Conservation (phyloP, 2,113 vertebrate species). For the Heterotilapia buettikoferi region DNA sequence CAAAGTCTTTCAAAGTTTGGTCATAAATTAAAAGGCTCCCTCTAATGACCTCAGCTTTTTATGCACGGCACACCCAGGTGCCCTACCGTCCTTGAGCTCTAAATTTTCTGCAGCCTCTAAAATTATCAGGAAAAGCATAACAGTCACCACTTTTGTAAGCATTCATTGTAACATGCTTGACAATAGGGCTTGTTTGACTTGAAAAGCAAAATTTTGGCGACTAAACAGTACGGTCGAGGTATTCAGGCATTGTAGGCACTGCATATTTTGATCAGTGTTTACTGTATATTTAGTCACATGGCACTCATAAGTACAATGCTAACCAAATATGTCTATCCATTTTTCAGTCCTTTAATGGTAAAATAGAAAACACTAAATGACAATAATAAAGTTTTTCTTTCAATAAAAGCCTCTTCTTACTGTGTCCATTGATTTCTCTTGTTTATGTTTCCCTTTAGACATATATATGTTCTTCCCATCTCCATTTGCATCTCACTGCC, state of each 20-base stretch:
- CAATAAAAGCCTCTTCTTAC: not conserved
- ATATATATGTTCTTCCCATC: not conserved
- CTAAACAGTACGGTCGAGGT: not conserved
- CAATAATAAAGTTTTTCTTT: not conserved
- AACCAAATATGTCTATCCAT: not conserved
- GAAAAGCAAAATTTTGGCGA: not conserved
- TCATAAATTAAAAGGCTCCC: conserved; percentile 13
- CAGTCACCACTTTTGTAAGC: not conserved
- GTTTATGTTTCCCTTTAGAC: not conserved
- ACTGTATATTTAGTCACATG: not conserved
- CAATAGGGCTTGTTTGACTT: not conserved
- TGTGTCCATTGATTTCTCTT: not conserved
- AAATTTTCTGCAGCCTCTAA: not conserved
- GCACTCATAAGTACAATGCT: not conserved
- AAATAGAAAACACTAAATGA: not conserved
- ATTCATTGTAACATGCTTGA: not conserved
- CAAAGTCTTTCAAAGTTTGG: not conserved
- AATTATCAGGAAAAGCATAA: not conserved
- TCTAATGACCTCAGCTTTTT: not conserved
- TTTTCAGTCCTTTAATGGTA: not conserved
- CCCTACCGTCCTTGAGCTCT: not conserved
- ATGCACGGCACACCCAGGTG: not conserved
- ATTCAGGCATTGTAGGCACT: not conserved
- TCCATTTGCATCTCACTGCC: not conserved
- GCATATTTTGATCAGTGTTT: not conserved